These are phyloP conservation scores for Lampris incognitus DNA, from an alignment of 2,113 vertebrate genomes.

Conservation along the genomic window DNA sequence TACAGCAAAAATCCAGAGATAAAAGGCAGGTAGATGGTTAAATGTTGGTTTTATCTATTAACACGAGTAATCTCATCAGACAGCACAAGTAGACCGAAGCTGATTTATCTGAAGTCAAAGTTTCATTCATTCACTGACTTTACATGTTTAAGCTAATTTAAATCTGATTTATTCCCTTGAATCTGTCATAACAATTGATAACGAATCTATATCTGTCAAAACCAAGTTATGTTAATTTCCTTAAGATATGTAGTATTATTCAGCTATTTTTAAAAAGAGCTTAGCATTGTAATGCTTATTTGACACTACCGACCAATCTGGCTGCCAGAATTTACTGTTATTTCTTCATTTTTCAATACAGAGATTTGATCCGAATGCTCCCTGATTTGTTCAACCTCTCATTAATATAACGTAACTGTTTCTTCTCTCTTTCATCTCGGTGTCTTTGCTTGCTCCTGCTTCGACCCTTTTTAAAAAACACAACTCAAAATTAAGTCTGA, in stretches of 20 bases:
- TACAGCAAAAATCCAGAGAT: background rate
- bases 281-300: background rate
- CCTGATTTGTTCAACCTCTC: background rate
- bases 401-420: background rate
- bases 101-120: background rate
- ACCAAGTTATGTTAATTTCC: background rate
- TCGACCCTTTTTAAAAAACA: slow-evolving; percentile 10
- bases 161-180: background rate
- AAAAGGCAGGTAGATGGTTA: background rate
- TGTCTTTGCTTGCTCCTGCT: slow-evolving; percentile 49
- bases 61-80: too few relatives aligned
- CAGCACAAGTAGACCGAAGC: background rate
- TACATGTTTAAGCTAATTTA: background rate
- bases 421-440: slow-evolving; percentile 5
- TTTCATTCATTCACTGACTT: background rate
- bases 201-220: background rate
- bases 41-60: background rate
- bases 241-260: background rate
- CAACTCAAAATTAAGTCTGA: slow-evolving; percentile 35
- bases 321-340: slow-evolving; percentile 17
- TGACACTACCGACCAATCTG: background rate
- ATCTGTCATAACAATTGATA: background rate
- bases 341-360: background rate
- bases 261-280: slow-evolving; percentile 5
- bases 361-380: slow-evolving; percentile 10